phyloP scores from a whole-genome alignment of 1,140 invertebrate species.

The Drosophila biarmipes region DNA sequence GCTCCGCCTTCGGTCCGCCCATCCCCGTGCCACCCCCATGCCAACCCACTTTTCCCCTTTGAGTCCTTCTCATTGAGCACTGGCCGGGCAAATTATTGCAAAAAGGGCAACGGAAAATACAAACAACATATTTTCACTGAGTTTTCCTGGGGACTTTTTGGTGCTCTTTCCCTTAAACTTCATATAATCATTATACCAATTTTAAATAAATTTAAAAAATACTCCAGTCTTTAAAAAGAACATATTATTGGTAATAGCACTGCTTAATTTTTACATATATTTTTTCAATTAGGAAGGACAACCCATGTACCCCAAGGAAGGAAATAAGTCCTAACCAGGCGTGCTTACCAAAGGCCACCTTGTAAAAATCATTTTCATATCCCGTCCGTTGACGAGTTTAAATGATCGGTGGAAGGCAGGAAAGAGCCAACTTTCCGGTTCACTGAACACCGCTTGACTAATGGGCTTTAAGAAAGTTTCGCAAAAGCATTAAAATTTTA shows the following conservation, averaged over 20 bases:
- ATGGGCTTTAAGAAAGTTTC: slow-evolving; percentile 32
- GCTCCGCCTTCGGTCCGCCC: not conserved
- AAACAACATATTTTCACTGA: slow-evolving; percentile 10
- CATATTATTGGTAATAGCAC: too few species aligned
- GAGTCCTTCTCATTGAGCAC: slow-evolving; percentile 48
- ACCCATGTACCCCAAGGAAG: not conserved
- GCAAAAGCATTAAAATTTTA: slow-evolving; percentile 1
- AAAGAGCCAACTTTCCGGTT: slow-evolving; percentile 35
- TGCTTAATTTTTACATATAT: too few species aligned
- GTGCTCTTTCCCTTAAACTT: slow-evolving; percentile 26
- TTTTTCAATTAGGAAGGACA: not conserved
- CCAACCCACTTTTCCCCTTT: slow-evolving; percentile 1
- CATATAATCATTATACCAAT: too few species aligned
- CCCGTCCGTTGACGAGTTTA: slow-evolving; percentile 55
- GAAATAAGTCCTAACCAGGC: slow-evolving; percentile 15
- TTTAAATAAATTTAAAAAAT: too few species aligned
- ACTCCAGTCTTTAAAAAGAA: too few species aligned
- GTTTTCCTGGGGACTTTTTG: not conserved
- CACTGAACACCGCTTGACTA: slow-evolving; percentile 45
- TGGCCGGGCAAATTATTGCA: slow-evolving; percentile 54
- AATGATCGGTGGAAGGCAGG: slow-evolving; percentile 41
- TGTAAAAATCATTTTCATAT: slow-evolving; percentile 39
- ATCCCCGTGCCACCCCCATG: not conserved
- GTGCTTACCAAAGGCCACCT: slow-evolving; percentile 9
- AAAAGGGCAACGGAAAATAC: slow-evolving; percentile 29